Conservation (phyloP, 1,140 invertebrate species). For the Cydia strobilella region DNA sequence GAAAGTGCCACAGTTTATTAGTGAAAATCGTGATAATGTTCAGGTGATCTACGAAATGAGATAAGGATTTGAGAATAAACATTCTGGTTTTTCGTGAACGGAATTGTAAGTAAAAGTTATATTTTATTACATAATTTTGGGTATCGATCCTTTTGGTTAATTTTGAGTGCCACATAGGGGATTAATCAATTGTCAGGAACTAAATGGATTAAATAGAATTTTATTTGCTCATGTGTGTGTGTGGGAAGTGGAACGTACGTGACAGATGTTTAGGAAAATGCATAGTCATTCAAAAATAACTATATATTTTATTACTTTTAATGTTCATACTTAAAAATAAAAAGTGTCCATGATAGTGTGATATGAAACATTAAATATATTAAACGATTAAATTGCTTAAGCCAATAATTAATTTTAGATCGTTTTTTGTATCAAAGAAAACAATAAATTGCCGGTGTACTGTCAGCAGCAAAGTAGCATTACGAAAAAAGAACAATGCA, state of each 20-base stretch:
- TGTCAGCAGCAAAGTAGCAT: neutral
- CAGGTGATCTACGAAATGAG: constrained; percentile 43
- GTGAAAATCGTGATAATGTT: constrained; percentile 49
- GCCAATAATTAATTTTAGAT: neutral
- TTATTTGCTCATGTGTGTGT: neutral
- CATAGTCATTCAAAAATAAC: neutral
- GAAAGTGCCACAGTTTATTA: neutral
- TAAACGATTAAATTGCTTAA: neutral
- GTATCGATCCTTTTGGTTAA: neutral
- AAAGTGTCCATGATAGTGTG: neutral
- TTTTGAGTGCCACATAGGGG: neutral
- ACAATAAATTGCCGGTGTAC: neutral
- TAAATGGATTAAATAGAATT: neutral
- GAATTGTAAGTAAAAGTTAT: constrained; percentile 35
- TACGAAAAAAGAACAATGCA: neutral
- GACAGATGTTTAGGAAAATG: constrained; percentile 1
- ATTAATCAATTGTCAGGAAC: neutral
- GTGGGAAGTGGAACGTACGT: neutral
- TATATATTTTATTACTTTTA: too few species aligned
- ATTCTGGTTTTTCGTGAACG: constrained; percentile 28
- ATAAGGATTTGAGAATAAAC: neutral
- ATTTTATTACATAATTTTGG: constrained; percentile 32
- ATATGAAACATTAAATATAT: neutral
- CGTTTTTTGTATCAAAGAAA: too few species aligned
- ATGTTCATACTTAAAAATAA: too few species aligned